These are phyloP conservation scores for Entomobrya proxima DNA, from an alignment of 2,888 invertebrate species.

Conservation along the genomic window DNA sequence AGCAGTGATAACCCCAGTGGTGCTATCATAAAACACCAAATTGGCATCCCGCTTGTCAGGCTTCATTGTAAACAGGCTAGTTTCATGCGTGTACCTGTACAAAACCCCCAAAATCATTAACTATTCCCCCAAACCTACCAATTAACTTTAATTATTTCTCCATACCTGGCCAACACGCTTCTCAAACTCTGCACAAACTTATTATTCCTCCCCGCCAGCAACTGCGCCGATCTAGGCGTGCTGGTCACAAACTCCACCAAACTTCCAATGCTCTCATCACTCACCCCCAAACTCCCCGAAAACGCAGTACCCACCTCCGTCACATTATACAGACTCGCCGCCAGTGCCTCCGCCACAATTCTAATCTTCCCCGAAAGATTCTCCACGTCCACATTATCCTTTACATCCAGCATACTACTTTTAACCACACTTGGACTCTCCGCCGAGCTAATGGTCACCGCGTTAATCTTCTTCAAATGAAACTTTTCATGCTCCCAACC, in stretches of 20 bases:
- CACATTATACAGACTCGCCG: conserved; percentile 87
- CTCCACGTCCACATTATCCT: conserved; percentile 80
- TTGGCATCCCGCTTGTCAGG: conserved; percentile 94
- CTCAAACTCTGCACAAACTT: conserved; percentile 84
- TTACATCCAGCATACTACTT: conserved; percentile 81
- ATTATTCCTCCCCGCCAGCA: conserved; percentile 83
- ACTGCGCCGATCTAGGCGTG: conserved; percentile 86
- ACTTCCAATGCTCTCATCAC: conserved; percentile 84
- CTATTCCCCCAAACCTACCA: neutral
- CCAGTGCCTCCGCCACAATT: conserved; percentile 89
- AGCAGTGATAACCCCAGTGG: conserved; percentile 87
- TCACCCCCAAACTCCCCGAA: conserved; percentile 85
- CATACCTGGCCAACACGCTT: conserved; percentile 82
- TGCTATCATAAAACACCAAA: conserved; percentile 91
- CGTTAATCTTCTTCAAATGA: conserved; percentile 83
- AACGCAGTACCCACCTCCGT: conserved; percentile 82
- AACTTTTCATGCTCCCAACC: conserved; percentile 99
- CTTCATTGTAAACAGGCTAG: conserved; percentile 80
- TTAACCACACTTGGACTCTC: conserved; percentile 71
- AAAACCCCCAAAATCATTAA: neutral
- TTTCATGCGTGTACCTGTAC: conserved; percentile 73
- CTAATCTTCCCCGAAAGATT: conserved; percentile 84
- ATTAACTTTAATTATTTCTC: neutral
- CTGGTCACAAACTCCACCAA: conserved; percentile 87
- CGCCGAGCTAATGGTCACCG: conserved; percentile 71